Percentiles rank a stretch among this genome's conserved stretches.
Evolutionary conservation across 2,113 vertebrate species (phyloP).

Genomic region (Chionis minor): DNA sequence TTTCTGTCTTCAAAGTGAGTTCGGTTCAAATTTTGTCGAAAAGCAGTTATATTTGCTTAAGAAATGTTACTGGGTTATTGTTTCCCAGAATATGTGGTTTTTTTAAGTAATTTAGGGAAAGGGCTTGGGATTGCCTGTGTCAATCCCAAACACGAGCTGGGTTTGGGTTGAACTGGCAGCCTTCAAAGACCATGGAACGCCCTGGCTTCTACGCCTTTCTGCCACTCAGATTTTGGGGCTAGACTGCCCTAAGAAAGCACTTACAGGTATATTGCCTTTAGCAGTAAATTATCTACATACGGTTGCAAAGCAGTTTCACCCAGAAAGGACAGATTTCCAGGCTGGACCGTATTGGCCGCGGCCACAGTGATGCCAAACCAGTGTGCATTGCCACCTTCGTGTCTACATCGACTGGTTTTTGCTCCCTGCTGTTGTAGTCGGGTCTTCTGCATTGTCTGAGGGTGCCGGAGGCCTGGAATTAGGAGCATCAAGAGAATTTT

Average conservation of each 20-base stretch:
- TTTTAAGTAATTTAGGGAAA: background rate
- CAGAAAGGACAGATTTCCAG: background rate
- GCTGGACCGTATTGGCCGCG: background rate
- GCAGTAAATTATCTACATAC: accelerated
- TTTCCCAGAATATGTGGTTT: background rate
- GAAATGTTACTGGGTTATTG: accelerated
- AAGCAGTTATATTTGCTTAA: background rate
- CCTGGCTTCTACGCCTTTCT: background rate
- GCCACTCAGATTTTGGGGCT: background rate
- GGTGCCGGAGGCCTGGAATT: background rate
- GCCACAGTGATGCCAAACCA: background rate
- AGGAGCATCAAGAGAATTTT: background rate
- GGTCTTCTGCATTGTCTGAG: background rate
- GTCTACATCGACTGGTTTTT: accelerated
- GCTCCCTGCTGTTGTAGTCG: accelerated
- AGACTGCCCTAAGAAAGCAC: background rate
- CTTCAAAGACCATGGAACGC: background rate
- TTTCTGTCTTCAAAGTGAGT: accelerated
- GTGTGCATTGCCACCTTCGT: accelerated
- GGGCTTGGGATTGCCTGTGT: background rate
- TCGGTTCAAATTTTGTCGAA: background rate
- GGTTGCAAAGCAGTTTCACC: accelerated
- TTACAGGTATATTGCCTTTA: background rate
- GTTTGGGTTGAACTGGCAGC: background rate
- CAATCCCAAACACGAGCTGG: background rate